phyloP scores from a whole-genome alignment of 2,797 vertebrate genomes.

The Buphagus erythrorhynchus region DNA sequence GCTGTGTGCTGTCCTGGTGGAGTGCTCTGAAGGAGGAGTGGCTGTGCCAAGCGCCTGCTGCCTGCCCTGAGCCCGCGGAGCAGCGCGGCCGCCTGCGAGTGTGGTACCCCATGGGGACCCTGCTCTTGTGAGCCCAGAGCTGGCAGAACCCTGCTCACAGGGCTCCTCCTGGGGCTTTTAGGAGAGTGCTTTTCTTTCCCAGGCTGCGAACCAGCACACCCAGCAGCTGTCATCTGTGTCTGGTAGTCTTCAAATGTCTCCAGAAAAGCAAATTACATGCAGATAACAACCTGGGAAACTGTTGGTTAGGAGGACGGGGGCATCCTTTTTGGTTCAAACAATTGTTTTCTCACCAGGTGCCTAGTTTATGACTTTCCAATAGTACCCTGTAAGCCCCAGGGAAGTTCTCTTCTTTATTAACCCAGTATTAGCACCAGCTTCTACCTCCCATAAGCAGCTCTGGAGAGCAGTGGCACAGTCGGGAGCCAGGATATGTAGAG shows the following conservation, averaged over 20 bases:
- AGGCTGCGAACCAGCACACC: fast-evolving
- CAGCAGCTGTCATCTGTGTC: background rate
- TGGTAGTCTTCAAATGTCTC: background rate
- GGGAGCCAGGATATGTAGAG: background rate
- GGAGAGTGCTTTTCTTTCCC: background rate
- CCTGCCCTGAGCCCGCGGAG: background rate
- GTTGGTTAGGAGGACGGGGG: background rate
- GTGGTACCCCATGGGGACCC: fast-evolving
- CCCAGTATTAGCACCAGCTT: background rate
- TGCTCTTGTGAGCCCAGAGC: background rate
- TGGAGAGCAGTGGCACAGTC: background rate
- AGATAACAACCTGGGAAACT: background rate
- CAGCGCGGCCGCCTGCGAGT: fast-evolving
- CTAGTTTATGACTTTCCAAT: background rate
- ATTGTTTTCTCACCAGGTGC: background rate
- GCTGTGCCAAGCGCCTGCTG: background rate
- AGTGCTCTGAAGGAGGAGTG: background rate
- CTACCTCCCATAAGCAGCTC: background rate
- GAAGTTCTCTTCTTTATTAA: background rate
- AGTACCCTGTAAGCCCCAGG: background rate
- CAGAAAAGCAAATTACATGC: background rate
- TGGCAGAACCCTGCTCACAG: background rate
- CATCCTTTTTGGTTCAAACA: background rate
- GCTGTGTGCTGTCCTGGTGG: background rate
- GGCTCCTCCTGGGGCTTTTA: background rate